phyloP scores from a whole-genome alignment of 2,797 vertebrate species.

The Hyperoplus immaculatus region DNA sequence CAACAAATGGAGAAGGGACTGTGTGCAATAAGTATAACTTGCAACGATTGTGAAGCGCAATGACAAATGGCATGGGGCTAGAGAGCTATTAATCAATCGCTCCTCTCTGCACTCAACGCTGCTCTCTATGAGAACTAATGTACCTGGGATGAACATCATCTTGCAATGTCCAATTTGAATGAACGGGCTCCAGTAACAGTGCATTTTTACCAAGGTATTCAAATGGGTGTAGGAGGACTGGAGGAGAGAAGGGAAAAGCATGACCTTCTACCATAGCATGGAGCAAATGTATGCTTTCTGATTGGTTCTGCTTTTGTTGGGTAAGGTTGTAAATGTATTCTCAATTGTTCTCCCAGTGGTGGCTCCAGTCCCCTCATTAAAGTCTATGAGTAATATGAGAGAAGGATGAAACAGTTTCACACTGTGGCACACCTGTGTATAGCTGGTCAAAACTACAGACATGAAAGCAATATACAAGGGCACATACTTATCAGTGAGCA shows the following conservation, averaged over 20 bases:
- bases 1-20: slow-evolving; percentile 70
- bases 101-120: slow-evolving; percentile 41
- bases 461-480: slow-evolving; percentile 10
- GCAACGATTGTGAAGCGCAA: slow-evolving; percentile 56
- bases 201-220: slow-evolving; percentile 50
- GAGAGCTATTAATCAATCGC: slow-evolving; percentile 79
- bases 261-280: not conserved
- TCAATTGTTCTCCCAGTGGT: not conserved
- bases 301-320: slow-evolving; percentile 26
- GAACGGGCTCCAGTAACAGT: slow-evolving; percentile 43
- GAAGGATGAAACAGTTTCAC: not conserved
- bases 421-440: not conserved
- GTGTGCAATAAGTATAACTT: slow-evolving; percentile 77
- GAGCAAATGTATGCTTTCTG: slow-evolving; percentile 32
- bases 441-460: not conserved
- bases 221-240: not conserved
- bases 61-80: slow-evolving; percentile 79
- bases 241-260: not conserved
- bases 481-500: not conserved
- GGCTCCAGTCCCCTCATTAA: slow-evolving; percentile 16
- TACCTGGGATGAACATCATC: slow-evolving; percentile 76
- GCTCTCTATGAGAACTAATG: slow-evolving; percentile 65
- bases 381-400: slow-evolving; percentile 9
- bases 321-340: slow-evolving; percentile 19
- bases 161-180: slow-evolving; percentile 69